Evolutionary conservation across 2,113 vertebrate genomes (phyloP).

Genomic region (Nycticorax nycticorax): DNA sequence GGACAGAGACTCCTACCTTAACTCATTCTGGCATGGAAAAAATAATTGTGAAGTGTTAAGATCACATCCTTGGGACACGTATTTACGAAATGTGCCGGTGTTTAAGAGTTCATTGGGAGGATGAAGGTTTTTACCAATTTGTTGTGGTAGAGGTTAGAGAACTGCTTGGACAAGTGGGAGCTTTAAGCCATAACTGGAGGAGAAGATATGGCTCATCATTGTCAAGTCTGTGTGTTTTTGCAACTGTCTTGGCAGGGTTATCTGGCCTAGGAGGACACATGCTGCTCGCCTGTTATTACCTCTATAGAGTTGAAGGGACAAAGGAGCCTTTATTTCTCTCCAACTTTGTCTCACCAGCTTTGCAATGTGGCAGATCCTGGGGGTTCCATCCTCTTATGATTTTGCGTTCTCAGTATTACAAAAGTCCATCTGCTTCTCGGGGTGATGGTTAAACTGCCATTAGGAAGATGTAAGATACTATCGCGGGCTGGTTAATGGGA

Average conservation of each 20-base stretch:
- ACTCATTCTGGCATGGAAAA: not conserved
- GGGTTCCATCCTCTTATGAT: not conserved
- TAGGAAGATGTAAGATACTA: not conserved
- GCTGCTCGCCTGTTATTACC: not conserved
- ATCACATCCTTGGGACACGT: not conserved
- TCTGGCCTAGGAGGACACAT: not conserved
- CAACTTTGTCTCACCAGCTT: not conserved
- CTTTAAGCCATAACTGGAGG: not conserved
- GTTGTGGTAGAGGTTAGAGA: not conserved
- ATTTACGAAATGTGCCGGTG: accelerated
- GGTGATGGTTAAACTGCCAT: not conserved
- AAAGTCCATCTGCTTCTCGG: not conserved
- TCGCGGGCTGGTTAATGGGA: not conserved
- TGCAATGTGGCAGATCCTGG: not conserved
- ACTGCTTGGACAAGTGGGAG: not conserved
- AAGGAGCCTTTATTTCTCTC: not conserved
- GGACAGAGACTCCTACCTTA: not conserved
- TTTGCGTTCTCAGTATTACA: not conserved
- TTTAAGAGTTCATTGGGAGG: not conserved
- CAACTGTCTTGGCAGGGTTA: not conserved
- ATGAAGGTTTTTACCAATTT: not conserved
- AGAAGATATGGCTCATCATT: not conserved
- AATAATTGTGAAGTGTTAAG: not conserved
- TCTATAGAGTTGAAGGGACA: not conserved
- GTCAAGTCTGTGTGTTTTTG: not conserved